phyloP scores from a whole-genome alignment of 35 echinoderm and acorn worm species.

The Patiria miniata region DNA sequence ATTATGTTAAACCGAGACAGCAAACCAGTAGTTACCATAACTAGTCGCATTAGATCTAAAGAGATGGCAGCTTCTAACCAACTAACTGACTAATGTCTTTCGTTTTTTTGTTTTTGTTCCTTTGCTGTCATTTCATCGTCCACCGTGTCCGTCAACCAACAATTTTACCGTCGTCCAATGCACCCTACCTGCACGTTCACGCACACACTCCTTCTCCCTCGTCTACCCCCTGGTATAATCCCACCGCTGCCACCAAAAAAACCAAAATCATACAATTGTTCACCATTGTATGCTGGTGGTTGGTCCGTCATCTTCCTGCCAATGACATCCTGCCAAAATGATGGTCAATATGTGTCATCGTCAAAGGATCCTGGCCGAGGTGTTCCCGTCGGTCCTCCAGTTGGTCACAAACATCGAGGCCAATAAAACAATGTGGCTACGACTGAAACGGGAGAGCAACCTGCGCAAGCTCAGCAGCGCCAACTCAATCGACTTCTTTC shows the following conservation, averaged over 20 bases:
- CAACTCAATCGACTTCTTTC: slow-evolving; percentile 96
- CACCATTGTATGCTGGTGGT: neutral
- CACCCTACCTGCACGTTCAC: slow-evolving; percentile 12
- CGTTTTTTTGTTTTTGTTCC: neutral
- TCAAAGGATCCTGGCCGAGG: slow-evolving; percentile 68
- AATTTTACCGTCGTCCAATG: neutral
- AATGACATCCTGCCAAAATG: too few species aligned
- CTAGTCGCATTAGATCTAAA: neutral
- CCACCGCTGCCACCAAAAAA: slow-evolving; percentile 1
- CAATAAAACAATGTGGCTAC: slow-evolving; percentile 88
- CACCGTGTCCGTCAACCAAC: slow-evolving; percentile 23
- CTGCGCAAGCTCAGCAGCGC: slow-evolving; percentile 89
- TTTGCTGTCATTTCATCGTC: slow-evolving; percentile 14
- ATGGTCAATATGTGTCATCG: too few species aligned
- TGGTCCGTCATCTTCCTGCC: too few species aligned
- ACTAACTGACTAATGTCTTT: slow-evolving; percentile 12
- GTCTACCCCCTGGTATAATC: neutral
- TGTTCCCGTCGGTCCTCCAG: slow-evolving; percentile 49
- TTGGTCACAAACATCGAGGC: slow-evolving; percentile 65
- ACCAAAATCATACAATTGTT: too few species aligned
- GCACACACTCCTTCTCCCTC: neutral
- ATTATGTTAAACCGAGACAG: too few species aligned
- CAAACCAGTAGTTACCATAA: neutral
- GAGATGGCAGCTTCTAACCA: slow-evolving; percentile 13
- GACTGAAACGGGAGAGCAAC: slow-evolving; percentile 66